Percentiles rank a stretch among this genome's conserved stretches.
Conservation (phyloP, 2,888 invertebrate species). For the Xestia xanthographa region DNA sequence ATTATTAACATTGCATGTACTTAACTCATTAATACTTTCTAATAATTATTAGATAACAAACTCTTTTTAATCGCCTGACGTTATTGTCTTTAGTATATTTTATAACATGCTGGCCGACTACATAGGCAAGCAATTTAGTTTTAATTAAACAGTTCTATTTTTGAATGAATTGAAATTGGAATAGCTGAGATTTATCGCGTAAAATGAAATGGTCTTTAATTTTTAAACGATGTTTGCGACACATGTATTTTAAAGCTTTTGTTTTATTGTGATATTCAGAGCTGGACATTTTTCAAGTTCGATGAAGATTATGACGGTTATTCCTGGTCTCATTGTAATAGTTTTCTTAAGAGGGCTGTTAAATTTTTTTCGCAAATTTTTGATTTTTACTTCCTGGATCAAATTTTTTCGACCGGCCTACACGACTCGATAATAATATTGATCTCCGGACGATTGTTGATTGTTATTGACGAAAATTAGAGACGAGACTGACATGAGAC, state of each 20-base stretch:
- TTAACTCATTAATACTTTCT: constrained; percentile 60
- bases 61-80: constrained; percentile 51
- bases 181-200: constrained; percentile 12
- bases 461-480: too few relatives aligned
- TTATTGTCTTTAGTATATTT: constrained; percentile 55
- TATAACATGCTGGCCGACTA: constrained; percentile 24
- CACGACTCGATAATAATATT: too few relatives aligned
- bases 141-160: constrained; percentile 25
- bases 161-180: constrained; percentile 34
- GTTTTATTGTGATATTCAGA: not conserved
- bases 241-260: not conserved
- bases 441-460: too few relatives aligned
- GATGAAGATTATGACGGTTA: not conserved
- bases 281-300: not conserved
- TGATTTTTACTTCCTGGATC: too few relatives aligned
- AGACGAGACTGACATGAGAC: too few relatives aligned
- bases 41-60: constrained; percentile 62
- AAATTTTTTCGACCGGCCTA: too few relatives aligned
- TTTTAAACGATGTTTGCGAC: not conserved
- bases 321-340: not conserved
- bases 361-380: too few relatives aligned
- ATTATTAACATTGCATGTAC: constrained; percentile 58
- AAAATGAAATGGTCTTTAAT: not conserved
- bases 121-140: constrained; percentile 22
- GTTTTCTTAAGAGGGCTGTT: too few relatives aligned